phyloP scores from a whole-genome alignment of 2,888 invertebrate species.

The Nesidiocoris tenuis region DNA sequence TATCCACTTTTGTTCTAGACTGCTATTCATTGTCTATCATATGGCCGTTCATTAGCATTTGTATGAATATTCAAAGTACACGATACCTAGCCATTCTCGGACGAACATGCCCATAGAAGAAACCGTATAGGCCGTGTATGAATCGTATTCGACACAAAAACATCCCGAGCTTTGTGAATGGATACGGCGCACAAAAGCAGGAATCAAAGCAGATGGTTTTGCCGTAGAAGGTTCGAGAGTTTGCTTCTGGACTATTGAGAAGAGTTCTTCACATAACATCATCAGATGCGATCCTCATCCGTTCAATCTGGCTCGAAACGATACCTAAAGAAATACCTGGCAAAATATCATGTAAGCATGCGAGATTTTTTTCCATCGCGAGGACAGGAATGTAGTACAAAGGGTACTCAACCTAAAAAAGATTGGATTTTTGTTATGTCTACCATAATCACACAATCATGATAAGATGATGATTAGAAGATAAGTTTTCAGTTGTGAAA shows the following conservation, averaged over 20 bases:
- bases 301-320: too few species aligned
- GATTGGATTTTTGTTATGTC: too few species aligned
- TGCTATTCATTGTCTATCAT: constrained; percentile 12
- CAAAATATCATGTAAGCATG: too few species aligned
- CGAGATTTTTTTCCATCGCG: too few species aligned
- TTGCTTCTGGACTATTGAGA: not conserved
- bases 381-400: too few species aligned
- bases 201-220: not conserved
- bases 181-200: not conserved
- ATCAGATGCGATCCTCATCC: not conserved
- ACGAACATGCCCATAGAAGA: not conserved
- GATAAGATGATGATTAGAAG: too few species aligned
- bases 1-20: not conserved
- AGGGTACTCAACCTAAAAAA: too few species aligned
- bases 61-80: constrained; percentile 21
- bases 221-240: not conserved
- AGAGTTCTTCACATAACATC: not conserved
- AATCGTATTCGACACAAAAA: not conserved
- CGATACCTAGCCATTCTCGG: not conserved
- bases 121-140: not conserved
- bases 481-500: too few species aligned
- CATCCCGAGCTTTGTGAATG: not conserved
- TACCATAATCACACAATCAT: too few species aligned
- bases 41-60: constrained; percentile 11
- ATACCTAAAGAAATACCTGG: too few species aligned